Base-by-base conservation (phyloP, 2,888 invertebrate genomes). In the Glyphotaelius pellucidus region DNA sequence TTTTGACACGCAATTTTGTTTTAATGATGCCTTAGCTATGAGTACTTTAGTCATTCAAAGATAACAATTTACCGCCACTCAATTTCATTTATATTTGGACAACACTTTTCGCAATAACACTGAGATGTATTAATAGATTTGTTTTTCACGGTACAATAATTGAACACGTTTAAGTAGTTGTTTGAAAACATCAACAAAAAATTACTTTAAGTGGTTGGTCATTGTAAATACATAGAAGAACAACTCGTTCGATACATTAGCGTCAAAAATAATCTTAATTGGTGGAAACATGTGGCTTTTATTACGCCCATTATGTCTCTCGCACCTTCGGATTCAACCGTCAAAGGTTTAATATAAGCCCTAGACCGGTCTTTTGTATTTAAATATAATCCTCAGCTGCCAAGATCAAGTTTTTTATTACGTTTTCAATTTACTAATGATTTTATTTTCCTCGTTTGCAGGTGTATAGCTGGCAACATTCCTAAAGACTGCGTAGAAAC, bases 341-440 rank as follows among this genome's bases (percentile, higher is more conserved):
- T n/a, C n/a, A 67, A 67, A 67, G 67, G 67, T 25, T n/a, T 67
- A 25, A 67, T 67, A n/a, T 32, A 83, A 83, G 32, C 32, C 32
- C 81, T 83, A 32, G 32, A 32, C 81, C 81, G 81, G 32, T 83
- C 32, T 32, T 83, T 83, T 83, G 81, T 19, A 83, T 31, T 81
- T 32, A 32, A 83, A 83, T 32, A 19, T 35, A 14, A 32, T 31
- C 32, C 19, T 25, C 67, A 67, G 25, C 67, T 67, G 67, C 25
- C 67, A 7, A 67, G 9, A 67, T 25, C 67, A 67, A 67, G 67
- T 67, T 83, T 83, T 83, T 30, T 31, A 83, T 83, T 67, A n/a
- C 25, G 67, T 42, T 86, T 42, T 38, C 79, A 32, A 25, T 91
- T 52, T 31, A 31, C 30, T 67, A 32, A 19, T 67, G 81, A 25